Base-by-base conservation (phyloP, 2,888 invertebrate species). In the Pristionchus maxplancki region DNA sequence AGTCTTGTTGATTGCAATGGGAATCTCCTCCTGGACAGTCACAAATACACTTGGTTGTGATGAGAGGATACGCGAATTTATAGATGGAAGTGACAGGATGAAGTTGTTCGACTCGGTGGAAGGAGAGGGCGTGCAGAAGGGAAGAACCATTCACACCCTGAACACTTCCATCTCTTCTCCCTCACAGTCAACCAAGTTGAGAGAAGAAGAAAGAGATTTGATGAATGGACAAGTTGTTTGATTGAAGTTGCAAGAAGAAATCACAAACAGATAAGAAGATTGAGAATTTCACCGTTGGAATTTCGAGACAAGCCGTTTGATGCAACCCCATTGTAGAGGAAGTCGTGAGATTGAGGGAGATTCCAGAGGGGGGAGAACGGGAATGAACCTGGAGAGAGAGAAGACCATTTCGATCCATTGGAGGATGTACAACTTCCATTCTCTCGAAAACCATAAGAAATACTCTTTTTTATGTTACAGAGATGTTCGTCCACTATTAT, bases 241-340 rank as follows among this genome's bases (percentile, higher is more conserved):
- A 74, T 74, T 74, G 74, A 40, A 40, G 40, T 74, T 37, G 50
- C 31, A 81, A 48, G 81, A 44, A 81, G 48, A 17, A 81, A 50
- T 48, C 48, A 81, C 81, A 81, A 81, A 81, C 31, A 81, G 81
- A 84, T 31, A 58, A 84, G 84, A 62, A 13, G 53, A 82, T 24
- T 20, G 24, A 1, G 74, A 74, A 24, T 40, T 40, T 24, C 50
- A 81, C 81, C 81, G 50, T 28, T 28, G 53, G 44, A 44, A 86
- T 67, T 64, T 86, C 86, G 15, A 86, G 48, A 86, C 86, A 86
- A 44, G 86, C 67, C 31, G 86, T 67, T 67, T 86, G 86, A 67
- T 67, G 44, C 28, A 86, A 64, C 44, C 86, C 86, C 64, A 86
- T 44, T 31, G 34, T 64, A 20, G 86, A 86, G 6, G 86, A 86